Percentiles rank a stretch among this genome's conserved stretches.
Conservation (phyloP, 2,113 vertebrate genomes). For the sheep (Ovis aries) region DNA sequence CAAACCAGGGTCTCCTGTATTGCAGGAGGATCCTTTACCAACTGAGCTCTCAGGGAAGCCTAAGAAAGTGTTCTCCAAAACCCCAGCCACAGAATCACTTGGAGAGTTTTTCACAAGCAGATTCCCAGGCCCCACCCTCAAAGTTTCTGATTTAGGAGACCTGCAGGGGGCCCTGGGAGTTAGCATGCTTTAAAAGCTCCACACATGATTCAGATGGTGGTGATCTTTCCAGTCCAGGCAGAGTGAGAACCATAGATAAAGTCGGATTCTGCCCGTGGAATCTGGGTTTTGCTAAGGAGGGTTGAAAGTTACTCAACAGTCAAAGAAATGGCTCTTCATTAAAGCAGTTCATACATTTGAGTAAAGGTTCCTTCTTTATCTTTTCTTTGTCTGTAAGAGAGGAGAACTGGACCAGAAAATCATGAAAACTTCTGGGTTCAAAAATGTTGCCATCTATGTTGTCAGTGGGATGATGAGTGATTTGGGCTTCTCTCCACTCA, state of each 20-base stretch:
- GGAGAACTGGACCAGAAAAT: background rate
- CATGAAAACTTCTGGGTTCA: background rate
- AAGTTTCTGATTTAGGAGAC: background rate
- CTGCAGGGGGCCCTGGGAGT: background rate
- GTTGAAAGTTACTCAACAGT: background rate
- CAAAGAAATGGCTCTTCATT: background rate
- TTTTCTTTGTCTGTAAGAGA: background rate
- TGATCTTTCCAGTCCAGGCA: background rate
- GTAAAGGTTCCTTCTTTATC: background rate
- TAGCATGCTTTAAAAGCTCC: background rate
- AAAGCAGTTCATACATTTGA: background rate
- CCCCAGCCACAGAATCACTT: background rate
- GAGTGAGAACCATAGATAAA: background rate
- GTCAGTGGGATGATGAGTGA: background rate
- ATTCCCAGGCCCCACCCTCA: no score
- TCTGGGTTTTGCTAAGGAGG: background rate
- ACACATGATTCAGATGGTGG: fast-evolving
- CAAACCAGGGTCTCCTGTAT: background rate
- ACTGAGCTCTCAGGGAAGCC: background rate
- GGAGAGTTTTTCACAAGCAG: background rate
- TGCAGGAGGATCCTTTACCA: background rate
- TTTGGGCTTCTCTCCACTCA: background rate
- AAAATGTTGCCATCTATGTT: background rate
- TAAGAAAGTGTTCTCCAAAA: background rate
- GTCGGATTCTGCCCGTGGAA: fast-evolving